These are phyloP conservation scores for Periplaneta americana DNA, from an alignment of 1,140 invertebrate genomes.

Conservation along the genomic window DNA sequence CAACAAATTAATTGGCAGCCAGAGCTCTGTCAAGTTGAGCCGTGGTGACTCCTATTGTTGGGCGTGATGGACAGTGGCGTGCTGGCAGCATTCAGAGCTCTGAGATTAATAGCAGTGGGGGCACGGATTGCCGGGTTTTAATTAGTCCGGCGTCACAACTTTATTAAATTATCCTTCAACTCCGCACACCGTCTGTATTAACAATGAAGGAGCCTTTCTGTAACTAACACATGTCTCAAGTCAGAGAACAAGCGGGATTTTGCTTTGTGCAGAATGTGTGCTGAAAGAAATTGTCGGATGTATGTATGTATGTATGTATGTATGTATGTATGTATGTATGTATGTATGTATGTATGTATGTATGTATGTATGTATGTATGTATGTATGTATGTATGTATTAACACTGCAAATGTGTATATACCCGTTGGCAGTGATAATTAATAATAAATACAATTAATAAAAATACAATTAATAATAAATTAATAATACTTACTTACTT, in stretches of 20 bases:
- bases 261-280: too few relatives aligned
- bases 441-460: too few relatives aligned
- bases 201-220: neutral
- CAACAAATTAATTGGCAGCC: neutral
- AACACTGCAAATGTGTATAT: too few relatives aligned
- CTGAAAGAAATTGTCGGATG: too few relatives aligned
- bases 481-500: too few relatives aligned
- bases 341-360: neutral
- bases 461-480: too few relatives aligned
- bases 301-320: neutral
- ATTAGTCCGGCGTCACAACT: neutral
- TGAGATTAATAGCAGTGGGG: neutral
- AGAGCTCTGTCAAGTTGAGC: neutral
- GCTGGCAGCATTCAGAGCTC: neutral
- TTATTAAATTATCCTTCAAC: neutral
- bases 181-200: neutral
- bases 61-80: neutral
- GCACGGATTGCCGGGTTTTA: neutral
- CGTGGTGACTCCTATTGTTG: neutral
- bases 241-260: too few relatives aligned
- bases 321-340: neutral
- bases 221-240: too few relatives aligned
- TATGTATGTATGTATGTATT: neutral
- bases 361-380: neutral
- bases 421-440: too few relatives aligned